Evolutionary conservation across 92 coral and sea anemone genomes (phyloP), one percentile per base, ranked within the genome.

Genomic region (Bergia sp.): DNA sequence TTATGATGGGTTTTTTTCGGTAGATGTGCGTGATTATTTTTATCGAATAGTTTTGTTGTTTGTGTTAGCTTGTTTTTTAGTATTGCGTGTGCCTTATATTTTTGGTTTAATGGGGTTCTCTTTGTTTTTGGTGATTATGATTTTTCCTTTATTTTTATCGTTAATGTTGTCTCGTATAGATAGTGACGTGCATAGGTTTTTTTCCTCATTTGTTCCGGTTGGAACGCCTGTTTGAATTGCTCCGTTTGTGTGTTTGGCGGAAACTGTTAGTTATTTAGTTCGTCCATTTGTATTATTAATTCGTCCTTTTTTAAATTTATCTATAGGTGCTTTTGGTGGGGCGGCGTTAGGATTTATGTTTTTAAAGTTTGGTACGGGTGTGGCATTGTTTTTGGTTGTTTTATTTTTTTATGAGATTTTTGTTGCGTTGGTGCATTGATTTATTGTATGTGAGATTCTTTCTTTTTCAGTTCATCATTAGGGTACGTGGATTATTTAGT

Each of bases 341-440:
- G 15, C 5, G 36, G 36, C 77, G 5, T 15, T 73, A 15, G 77
- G 41, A 1, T 73, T 4, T 29, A 12, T 73, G 16, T 4, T 43
- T 73, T 73, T 73, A 12, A 38, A 73, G 40, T 15, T 73, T 29
- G 12, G 44, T 73, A 2, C 11, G 1, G n/a, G 1, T 66, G 0
- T 20, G n/a, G 64, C 7, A 0, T 73, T 38, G 3, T 12, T 73
- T 1, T 29, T 29, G 8, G 36, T 73, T 2, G 1, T 73, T 5
- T 73, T 37, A 6, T 38, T 73, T 73, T 29, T 73, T 12, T 37
- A 73, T 73, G 77, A 73, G 18, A 11, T 73, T 43, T 73, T 73
- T 73, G 77, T 73, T 5, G 77, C 77, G 77, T 37, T 73, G 77
- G 77, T 73, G 41, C 77, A 73, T 73, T 73, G 77, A 73, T 73